phyloP scores from a whole-genome alignment of 2,113 vertebrate species.

The Crotalus viridis region DNA sequence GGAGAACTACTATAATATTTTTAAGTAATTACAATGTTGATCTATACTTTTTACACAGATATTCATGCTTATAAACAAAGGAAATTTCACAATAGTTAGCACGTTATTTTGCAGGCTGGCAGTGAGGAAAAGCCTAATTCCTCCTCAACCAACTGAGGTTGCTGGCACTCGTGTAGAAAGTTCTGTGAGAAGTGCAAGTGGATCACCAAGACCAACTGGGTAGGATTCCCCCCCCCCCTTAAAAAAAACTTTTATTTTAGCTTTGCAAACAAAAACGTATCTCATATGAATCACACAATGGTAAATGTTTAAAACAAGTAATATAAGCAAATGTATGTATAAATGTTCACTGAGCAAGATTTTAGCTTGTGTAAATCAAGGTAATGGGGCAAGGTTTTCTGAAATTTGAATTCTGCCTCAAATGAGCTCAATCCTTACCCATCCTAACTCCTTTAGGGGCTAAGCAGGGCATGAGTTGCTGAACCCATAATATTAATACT shows the following conservation, averaged over 20 bases:
- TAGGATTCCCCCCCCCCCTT: slow-evolving; percentile 56
- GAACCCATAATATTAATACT: not conserved
- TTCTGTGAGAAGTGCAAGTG: slow-evolving; percentile 81
- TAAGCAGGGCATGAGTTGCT: not conserved
- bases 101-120: slow-evolving; percentile 77
- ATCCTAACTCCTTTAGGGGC: not conserved
- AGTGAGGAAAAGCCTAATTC: slow-evolving; percentile 92
- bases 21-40: not conserved
- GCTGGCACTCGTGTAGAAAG: slow-evolving; percentile 80
- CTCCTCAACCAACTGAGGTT: slow-evolving; percentile 84
- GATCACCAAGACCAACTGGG: slow-evolving; percentile 91
- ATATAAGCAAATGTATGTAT: not conserved
- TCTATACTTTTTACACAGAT: not conserved
- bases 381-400: not conserved
- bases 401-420: not conserved
- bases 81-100: not conserved
- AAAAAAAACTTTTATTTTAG: not conserved
- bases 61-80: not conserved
- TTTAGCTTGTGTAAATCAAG: not conserved
- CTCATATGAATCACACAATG: not conserved
- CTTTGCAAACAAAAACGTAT: not conserved
- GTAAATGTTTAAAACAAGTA: not conserved
- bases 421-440: not conserved
- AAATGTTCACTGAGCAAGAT: not conserved
- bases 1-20: not conserved